Evolutionary conservation across 2,888 invertebrate genomes (phyloP).

Genomic region (Hybos culiciformis): DNA sequence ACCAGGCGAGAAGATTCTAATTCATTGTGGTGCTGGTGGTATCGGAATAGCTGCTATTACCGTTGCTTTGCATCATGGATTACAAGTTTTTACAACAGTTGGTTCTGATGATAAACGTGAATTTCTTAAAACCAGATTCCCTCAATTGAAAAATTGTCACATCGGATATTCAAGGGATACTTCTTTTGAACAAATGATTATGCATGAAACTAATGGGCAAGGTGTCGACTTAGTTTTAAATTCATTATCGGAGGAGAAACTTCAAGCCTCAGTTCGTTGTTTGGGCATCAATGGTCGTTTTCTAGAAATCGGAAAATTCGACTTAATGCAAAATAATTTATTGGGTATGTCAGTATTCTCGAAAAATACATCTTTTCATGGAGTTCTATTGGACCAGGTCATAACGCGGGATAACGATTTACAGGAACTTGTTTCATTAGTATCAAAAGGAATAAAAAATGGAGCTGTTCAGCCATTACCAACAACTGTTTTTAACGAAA

Average conservation of each 20-base stretch:
- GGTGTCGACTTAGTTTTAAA: conserved; percentile 93
- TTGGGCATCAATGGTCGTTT: conserved; percentile 87
- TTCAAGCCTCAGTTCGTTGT: conserved; percentile 87
- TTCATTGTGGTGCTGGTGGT: conserved; percentile 92
- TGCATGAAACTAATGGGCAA: conserved; percentile 69
- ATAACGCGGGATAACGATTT: conserved; percentile 56
- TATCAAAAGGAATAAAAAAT: conserved; percentile 68
- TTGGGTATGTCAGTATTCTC: conserved; percentile 88
- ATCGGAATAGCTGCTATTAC: conserved; percentile 96
- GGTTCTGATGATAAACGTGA: conserved; percentile 76
- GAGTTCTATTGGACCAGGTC: conserved; percentile 86
- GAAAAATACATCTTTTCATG: conserved; percentile 96
- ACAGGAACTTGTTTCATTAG: conserved; percentile 66
- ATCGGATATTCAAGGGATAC: conserved; percentile 87
- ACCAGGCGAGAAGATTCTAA: conserved; percentile 71
- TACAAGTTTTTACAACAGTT: conserved; percentile 85
- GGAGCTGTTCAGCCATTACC: conserved; percentile 87
- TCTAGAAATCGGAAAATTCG: conserved; percentile 96
- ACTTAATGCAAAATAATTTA: conserved; percentile 70
- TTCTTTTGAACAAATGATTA: conserved; percentile 80
- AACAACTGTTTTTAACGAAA: conserved; percentile 70
- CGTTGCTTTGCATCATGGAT: conserved; percentile 78
- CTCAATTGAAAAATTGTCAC: conserved; percentile 59
- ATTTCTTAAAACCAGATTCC: conserved; percentile 78
- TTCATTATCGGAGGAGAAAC: conserved; percentile 89